These are phyloP conservation scores for Tineola bisselliella DNA, from an alignment of 2,888 invertebrate genomes.

Conservation along the genomic window DNA sequence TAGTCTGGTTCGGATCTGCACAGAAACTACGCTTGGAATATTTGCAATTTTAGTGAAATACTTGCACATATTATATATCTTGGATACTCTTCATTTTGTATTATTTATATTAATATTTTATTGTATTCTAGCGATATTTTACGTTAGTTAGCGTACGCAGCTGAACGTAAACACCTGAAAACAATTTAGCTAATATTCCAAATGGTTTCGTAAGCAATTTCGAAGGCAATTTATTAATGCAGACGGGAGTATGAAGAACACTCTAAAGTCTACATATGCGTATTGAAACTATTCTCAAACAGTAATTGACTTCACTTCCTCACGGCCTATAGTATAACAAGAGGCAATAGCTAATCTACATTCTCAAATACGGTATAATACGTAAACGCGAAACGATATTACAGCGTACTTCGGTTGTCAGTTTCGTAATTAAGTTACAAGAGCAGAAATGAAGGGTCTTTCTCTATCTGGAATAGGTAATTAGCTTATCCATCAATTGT, in stretches of 20 bases:
- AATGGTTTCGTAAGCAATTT: slow-evolving; percentile 26
- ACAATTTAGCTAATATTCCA: neutral
- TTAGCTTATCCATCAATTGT: slow-evolving; percentile 48
- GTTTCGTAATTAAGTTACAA: slow-evolving; percentile 55
- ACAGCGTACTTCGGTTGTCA: slow-evolving; percentile 14
- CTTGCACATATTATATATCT: too few species aligned
- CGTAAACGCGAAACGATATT: slow-evolving; percentile 27
- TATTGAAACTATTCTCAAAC: slow-evolving; percentile 45
- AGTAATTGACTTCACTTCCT: slow-evolving; percentile 53
- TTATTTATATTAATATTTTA: too few species aligned
- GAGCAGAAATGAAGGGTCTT: slow-evolving; percentile 53
- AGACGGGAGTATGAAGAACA: slow-evolving; percentile 33
- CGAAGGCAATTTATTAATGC: slow-evolving; percentile 38
- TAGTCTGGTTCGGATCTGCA: too few species aligned
- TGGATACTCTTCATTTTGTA: too few species aligned
- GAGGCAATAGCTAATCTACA: slow-evolving; percentile 60
- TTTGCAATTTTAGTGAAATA: too few species aligned
- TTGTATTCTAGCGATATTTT: too few species aligned
- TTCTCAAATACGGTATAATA: slow-evolving; percentile 51
- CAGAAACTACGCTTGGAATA: too few species aligned
- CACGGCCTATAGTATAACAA: slow-evolving; percentile 32
- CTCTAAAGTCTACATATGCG: slow-evolving; percentile 34
- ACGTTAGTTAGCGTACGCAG: too few species aligned
- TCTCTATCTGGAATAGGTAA: slow-evolving; percentile 52
- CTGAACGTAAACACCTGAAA: neutral